phyloP scores from a whole-genome alignment of 2,888 invertebrate species.

The Argyra leucocephala region DNA sequence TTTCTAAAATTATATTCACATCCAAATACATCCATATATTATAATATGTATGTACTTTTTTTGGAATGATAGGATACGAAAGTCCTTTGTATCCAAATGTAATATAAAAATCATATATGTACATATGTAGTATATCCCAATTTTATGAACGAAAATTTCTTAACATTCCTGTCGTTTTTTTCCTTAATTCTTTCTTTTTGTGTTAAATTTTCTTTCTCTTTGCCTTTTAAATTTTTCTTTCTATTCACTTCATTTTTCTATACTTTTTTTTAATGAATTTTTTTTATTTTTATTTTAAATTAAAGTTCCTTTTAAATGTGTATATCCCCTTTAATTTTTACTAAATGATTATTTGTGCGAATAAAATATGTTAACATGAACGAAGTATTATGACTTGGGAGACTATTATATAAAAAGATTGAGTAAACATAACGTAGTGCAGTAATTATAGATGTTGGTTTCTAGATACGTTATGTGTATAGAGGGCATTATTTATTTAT shows the following conservation, averaged over 20 bases:
- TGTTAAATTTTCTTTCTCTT: slow-evolving; percentile 16
- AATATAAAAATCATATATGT: background rate
- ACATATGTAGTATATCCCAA: background rate
- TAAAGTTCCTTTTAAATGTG: background rate
- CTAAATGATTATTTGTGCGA: background rate
- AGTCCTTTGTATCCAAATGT: background rate
- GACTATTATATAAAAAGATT: too few relatives aligned
- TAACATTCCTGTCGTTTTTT: slow-evolving; percentile 13
- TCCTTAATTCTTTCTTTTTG: slow-evolving; percentile 17
- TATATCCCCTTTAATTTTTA: background rate
- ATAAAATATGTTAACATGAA: background rate
- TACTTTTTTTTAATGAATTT: slow-evolving; percentile 11
- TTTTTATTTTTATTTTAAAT: background rate
- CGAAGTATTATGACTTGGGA: too few relatives aligned
- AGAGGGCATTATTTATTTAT: too few relatives aligned
- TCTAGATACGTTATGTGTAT: too few relatives aligned
- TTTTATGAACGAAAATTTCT: slow-evolving; percentile 1
- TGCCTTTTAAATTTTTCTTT: slow-evolving; percentile 17
- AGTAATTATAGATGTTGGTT: too few relatives aligned
- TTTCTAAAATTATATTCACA: background rate
- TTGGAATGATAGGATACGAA: background rate
- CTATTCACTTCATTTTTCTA: slow-evolving; percentile 8
- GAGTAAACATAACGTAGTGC: too few relatives aligned
- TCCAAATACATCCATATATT: background rate
- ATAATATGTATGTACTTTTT: background rate